Evolutionary conservation across 2,113 vertebrate genomes (phyloP).

Genomic region (Phainopepla nitens): DNA sequence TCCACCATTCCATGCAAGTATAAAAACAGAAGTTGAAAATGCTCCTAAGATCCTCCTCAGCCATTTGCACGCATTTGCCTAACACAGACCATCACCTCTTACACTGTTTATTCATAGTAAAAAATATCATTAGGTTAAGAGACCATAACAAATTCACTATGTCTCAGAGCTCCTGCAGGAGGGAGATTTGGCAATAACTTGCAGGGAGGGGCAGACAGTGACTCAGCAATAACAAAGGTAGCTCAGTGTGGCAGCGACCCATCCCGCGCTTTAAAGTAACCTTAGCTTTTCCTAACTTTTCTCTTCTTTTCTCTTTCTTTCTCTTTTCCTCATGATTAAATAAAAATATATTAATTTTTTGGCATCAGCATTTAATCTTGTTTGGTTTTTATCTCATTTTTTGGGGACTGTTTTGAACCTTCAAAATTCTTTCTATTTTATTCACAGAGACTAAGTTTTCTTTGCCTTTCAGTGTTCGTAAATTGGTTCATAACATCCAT

Average conservation of each 20-base stretch:
- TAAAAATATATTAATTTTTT: neutral
- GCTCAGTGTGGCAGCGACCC: rapidly evolving
- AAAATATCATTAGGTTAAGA: neutral
- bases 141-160: neutral
- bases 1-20: neutral
- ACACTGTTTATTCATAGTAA: neutral
- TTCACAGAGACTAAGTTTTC: neutral
- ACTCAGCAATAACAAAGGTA: neutral
- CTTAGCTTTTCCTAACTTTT: neutral
- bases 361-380: rapidly evolving
- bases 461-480: neutral
- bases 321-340: neutral
- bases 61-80: neutral
- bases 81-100: neutral
- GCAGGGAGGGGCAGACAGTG: neutral
- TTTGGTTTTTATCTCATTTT: neutral
- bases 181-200: neutral
- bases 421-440: neutral
- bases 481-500: rapidly evolving
- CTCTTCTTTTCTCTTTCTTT: neutral
- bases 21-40: neutral
- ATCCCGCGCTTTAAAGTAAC: neutral
- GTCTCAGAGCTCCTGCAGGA: neutral
- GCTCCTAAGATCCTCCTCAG: neutral
- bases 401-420: neutral